A percentile compares a stretch with the other conserved stretches of the same genome.
These are phyloP conservation scores for Drosophila colorata DNA, from an alignment of 2,888 invertebrate species.

Conservation along the genomic window DNA sequence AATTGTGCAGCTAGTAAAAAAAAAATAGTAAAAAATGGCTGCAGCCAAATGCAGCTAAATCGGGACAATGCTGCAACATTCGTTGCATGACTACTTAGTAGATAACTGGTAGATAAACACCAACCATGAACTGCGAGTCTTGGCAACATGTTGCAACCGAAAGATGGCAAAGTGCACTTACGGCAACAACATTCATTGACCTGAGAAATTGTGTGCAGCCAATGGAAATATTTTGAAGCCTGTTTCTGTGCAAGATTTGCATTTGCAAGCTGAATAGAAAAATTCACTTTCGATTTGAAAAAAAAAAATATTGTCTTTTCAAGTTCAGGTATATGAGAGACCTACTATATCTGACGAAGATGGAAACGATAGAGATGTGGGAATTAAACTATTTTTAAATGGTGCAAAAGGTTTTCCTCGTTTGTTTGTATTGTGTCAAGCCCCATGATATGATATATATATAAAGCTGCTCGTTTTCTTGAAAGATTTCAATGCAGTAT, in stretches of 20 bases:
- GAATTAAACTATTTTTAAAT: too few relatives aligned
- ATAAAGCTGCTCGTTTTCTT: too few relatives aligned
- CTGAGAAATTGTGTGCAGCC: slow-evolving; percentile 1
- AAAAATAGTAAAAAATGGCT: slow-evolving; percentile 21
- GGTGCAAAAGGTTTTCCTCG: too few relatives aligned
- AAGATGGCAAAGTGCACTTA: slow-evolving; percentile 4
- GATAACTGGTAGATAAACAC: slow-evolving; percentile 26
- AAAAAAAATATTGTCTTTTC: too few relatives aligned
- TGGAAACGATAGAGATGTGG: too few relatives aligned
- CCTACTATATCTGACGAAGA: too few relatives aligned
- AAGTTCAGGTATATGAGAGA: too few relatives aligned
- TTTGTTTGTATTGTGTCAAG: too few relatives aligned
- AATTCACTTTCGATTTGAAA: too few relatives aligned
- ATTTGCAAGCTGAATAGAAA: not conserved
- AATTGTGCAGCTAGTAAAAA: slow-evolving; percentile 36
- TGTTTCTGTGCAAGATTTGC: not conserved
- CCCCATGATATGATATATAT: too few relatives aligned
- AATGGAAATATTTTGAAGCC: too few relatives aligned
- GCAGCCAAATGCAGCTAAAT: slow-evolving; percentile 29
- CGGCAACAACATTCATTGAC: slow-evolving; percentile 16
- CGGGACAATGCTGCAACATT: slow-evolving; percentile 41
- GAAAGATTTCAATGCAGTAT: too few relatives aligned
- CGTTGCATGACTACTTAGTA: slow-evolving; percentile 47
- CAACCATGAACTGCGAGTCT: slow-evolving; percentile 7
- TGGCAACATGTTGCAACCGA: slow-evolving; percentile 11